Evolutionary conservation across 2,888 invertebrate genomes (phyloP).

Genomic region (Brachycybe producta): DNA sequence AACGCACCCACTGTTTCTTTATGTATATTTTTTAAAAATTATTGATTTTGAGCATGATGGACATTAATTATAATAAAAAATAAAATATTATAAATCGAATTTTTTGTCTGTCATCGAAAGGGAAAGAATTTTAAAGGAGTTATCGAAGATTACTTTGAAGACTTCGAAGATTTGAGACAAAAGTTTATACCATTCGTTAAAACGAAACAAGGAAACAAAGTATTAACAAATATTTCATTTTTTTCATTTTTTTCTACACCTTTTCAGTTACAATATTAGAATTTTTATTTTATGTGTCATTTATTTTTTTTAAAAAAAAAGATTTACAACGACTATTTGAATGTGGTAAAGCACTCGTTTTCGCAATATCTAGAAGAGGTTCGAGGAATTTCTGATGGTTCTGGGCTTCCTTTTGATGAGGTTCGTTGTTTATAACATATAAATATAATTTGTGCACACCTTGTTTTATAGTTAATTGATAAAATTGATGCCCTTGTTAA

Average conservation of each 20-base stretch:
- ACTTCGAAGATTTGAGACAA: conserved; percentile 48
- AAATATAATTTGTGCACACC: background rate
- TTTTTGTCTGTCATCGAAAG: no score
- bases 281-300: background rate
- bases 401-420: conserved; percentile 67
- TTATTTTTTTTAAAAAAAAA: conserved; percentile 51
- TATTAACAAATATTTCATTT: no score
- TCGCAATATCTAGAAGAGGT: conserved; percentile 73
- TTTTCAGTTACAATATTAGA: background rate
- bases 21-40: no score
- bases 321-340: conserved; percentile 61
- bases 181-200: conserved; percentile 26
- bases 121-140: conserved; percentile 62
- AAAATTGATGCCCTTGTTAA: background rate
- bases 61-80: no score
- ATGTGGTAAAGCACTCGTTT: conserved; percentile 51
- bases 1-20: no score
- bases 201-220: conserved; percentile 6
- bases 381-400: conserved; percentile 73
- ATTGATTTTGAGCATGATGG: no score
- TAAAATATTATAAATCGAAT: no score
- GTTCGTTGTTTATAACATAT: conserved; percentile 38
- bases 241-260: no score
- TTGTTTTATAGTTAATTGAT: background rate
- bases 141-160: conserved; percentile 53